phyloP scores from a whole-genome alignment of 1,140 invertebrate genomes.

The Camponotus pennsylvanicus region DNA sequence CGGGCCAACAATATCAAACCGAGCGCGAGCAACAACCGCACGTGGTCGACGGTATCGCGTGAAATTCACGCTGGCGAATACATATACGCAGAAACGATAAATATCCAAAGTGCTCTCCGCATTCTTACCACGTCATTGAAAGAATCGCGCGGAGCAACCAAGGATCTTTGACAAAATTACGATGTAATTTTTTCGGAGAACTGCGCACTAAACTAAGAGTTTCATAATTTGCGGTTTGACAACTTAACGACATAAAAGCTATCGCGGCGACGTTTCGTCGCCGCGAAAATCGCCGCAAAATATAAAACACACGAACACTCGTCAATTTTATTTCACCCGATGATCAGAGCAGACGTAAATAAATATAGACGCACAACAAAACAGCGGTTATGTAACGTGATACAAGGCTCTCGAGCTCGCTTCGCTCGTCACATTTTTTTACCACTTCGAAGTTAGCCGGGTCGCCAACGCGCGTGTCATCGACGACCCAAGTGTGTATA shows the following conservation, averaged over 20 bases:
- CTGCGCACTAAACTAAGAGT: background rate
- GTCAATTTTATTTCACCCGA: background rate
- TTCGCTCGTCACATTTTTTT: background rate
- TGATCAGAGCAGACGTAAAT: background rate
- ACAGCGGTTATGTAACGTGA: background rate
- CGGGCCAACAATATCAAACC: constrained; percentile 32
- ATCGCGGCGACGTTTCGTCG: too few species aligned
- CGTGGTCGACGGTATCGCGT: background rate
- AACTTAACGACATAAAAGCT: background rate
- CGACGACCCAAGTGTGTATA: background rate
- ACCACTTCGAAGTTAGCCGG: background rate
- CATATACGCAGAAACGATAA: constrained; percentile 9
- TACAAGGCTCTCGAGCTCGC: background rate
- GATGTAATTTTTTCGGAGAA: background rate
- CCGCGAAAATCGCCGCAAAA: too few species aligned
- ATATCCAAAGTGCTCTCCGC: background rate
- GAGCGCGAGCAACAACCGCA: background rate
- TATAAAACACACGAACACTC: background rate
- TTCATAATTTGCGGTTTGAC: background rate
- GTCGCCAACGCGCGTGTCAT: background rate
- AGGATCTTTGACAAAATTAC: background rate
- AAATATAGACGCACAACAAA: background rate
- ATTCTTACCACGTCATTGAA: background rate
- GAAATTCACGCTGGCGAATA: background rate
- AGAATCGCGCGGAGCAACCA: background rate